Percentiles rank a stretch among this genome's conserved stretches.
These are phyloP conservation scores for Campylomormyrus tamandua DNA, from an alignment of 2,113 vertebrate species.

Conservation along the genomic window DNA sequence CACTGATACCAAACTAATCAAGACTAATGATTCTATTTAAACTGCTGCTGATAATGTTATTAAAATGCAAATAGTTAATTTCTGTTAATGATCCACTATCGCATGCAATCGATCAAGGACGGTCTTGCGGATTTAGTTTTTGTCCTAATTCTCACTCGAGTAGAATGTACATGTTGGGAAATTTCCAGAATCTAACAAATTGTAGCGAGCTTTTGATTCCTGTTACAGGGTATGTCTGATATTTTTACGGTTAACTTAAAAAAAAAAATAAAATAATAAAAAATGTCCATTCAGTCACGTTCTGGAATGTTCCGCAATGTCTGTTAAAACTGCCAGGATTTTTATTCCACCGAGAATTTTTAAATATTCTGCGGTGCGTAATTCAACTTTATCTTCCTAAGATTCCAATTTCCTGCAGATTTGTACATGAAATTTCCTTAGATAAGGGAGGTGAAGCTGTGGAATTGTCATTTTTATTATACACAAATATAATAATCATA, in stretches of 20 bases:
- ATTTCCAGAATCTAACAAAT: background rate
- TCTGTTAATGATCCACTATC: constrained; percentile 8
- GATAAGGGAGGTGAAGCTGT: background rate
- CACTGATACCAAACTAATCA: constrained; percentile 7
- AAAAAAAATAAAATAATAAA: background rate
- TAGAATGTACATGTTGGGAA: background rate
- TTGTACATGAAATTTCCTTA: background rate
- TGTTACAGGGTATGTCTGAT: background rate
- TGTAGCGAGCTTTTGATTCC: background rate
- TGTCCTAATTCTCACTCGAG: background rate
- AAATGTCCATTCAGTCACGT: background rate
- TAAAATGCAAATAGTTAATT: constrained; percentile 17
- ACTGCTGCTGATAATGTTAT: background rate
- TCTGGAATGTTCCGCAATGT: background rate
- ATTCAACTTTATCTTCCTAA: background rate
- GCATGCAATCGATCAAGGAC: background rate
- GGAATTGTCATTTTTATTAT: background rate
- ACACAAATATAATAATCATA: background rate
- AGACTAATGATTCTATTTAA: constrained; percentile 11
- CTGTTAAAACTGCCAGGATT: background rate
- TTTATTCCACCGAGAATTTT: background rate
- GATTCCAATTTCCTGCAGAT: background rate
- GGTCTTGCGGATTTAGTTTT: background rate
- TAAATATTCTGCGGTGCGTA: background rate
- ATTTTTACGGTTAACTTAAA: background rate